Evolutionary conservation across 1,140 invertebrate genomes (phyloP).

Genomic region (Trissolcus basalis): DNA sequence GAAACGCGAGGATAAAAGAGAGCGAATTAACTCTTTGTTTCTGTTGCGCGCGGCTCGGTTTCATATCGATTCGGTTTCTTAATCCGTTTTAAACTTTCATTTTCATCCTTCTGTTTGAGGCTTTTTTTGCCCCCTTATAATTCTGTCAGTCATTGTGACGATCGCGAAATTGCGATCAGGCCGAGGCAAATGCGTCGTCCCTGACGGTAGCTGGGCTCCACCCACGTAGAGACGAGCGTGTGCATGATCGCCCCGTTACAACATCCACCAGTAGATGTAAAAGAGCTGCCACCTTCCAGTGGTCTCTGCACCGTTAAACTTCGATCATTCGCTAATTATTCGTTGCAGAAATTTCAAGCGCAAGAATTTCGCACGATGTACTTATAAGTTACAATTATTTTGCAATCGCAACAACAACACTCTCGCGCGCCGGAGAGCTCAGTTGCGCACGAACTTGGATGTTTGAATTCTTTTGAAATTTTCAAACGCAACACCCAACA

Average conservation of each 20-base stretch:
- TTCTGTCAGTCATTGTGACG: conserved; percentile 38
- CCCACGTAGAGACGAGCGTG: conserved; percentile 47
- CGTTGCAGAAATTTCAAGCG: conserved; percentile 9
- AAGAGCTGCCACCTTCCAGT: no score
- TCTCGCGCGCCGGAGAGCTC: neutral
- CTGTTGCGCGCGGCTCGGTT: no score
- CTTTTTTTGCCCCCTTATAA: conserved; percentile 34
- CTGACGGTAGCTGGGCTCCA: conserved; percentile 50
- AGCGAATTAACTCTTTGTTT: conserved; percentile 34
- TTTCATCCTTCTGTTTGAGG: conserved; percentile 51
- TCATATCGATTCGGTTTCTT: neutral
- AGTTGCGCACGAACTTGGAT: conserved; percentile 14
- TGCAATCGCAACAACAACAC: conserved; percentile 18
- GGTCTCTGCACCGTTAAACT: conserved; percentile 33
- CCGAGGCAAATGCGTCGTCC: conserved; percentile 51
- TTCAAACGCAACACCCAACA: no score
- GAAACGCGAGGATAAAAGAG: conserved; percentile 16
- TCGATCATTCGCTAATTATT: conserved; percentile 40
- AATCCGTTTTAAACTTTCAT: conserved; percentile 44
- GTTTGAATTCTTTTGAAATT: conserved; percentile 11
- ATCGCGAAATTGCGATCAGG: conserved; percentile 8
- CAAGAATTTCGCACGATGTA: conserved; percentile 34
- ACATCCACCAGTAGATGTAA: conserved; percentile 3
- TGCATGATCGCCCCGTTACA: conserved; percentile 49
- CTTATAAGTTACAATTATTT: conserved; percentile 23